Evolutionary conservation across 2,113 vertebrate species (phyloP).

Genomic region (Cavia aperea): DNA sequence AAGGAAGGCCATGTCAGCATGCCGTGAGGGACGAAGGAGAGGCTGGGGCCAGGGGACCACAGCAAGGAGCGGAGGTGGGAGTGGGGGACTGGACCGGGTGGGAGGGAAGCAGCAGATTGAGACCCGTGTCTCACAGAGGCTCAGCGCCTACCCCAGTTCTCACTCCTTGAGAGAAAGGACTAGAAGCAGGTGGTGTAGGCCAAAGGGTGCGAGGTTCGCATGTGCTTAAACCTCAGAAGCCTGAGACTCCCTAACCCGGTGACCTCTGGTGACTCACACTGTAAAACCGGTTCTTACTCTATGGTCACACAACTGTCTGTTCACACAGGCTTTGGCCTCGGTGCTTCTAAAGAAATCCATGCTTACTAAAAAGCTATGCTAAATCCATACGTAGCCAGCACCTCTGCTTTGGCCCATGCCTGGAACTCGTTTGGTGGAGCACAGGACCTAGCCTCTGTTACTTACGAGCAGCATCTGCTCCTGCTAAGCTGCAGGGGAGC

Average conservation of each 20-base stretch:
- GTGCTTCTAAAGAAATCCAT: neutral
- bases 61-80: neutral
- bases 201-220: neutral
- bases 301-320: neutral
- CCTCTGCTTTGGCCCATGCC: neutral
- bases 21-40: neutral
- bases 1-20: neutral
- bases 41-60: neutral
- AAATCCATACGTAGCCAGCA: neutral
- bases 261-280: neutral
- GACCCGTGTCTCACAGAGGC: neutral
- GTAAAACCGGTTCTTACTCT: neutral
- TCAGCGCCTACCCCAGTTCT: neutral
- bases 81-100: neutral
- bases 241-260: neutral
- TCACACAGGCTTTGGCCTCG: neutral
- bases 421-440: neutral
- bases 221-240: neutral
- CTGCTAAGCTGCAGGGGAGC: neutral
- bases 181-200: neutral
- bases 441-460: neutral
- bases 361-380: neutral
- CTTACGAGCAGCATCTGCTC: neutral
- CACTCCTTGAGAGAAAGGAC: neutral
- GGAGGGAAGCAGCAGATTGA: neutral